Evolutionary conservation across 2,888 invertebrate genomes (phyloP), one percentile per base, ranked within the genome.

Genomic region (Eurytoma adleriae): DNA sequence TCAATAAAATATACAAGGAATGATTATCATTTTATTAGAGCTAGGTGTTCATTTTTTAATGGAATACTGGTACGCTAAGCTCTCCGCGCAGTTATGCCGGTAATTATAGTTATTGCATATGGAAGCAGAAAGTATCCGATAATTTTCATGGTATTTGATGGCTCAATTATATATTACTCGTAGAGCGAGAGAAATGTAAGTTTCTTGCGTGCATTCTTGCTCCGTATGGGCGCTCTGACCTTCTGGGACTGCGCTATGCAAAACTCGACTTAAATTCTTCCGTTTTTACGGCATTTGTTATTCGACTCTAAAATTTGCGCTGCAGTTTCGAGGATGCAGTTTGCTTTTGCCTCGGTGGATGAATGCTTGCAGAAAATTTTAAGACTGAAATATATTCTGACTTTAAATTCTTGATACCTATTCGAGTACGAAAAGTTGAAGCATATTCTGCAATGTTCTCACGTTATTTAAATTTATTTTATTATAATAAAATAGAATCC

Each of bases 101-200:
- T 78, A 61, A 72, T 78, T 72, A 78, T 61, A 72, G 72, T 64
- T 77, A 67, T 72, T 70, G 24, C 59, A 52, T 16, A 13, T 16
- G 59, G 72, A 67, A 71, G 71, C 20, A 67, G 59, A 78, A 78
- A 78, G 67, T 67, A 78, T 71, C 61, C 67, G 20, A 20, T 52
- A 67, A 78, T 78, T 72, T 78, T 67, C 72, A n/a, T 59, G 30
- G 67, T 67, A 72, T 61, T 72, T 72, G 67, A 78, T 78, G 67
- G 59, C 70, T 78, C 78, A 78, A 78, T 78, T 78, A 78, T 72
- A 78, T 54, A 72, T 72, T 67, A 40, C 71, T 64, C 24, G 66
- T 57, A 67, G 27, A 61, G 40, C 64, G 64, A 54, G 3, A 71
- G 50, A 59, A 71, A 70, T 57, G 40, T 57, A 59, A 52, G 52